These are phyloP conservation scores for Catajapyx aquilonaris DNA, from an alignment of 1,140 invertebrate genomes.

Conservation along the genomic window DNA sequence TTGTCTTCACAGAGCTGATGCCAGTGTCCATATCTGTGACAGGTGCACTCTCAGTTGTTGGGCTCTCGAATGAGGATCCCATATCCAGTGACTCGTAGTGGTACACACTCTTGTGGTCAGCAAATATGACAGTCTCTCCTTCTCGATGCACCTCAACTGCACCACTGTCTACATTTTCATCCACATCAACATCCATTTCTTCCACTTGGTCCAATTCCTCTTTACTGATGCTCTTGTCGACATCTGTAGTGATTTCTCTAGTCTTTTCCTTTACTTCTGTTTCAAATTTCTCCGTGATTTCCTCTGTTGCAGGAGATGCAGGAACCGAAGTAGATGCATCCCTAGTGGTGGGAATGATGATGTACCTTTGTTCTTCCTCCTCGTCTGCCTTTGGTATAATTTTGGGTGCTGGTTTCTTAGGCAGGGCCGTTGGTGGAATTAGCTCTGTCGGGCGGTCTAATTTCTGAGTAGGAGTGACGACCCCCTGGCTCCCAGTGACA, in stretches of 20 bases:
- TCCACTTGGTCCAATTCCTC: conserved; percentile 17
- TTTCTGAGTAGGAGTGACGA: not conserved
- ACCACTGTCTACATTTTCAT: no score
- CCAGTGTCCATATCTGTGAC: conserved; percentile 26
- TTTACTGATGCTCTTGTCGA: conserved; percentile 1
- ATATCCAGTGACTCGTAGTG: conserved; percentile 20
- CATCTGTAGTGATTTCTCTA: not conserved
- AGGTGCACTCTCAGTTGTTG: conserved; percentile 24
- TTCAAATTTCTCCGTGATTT: conserved; percentile 8
- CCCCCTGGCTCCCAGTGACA: conserved; percentile 9
- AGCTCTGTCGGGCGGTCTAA: not conserved
- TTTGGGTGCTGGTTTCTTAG: conserved; percentile 4
- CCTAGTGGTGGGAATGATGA: conserved; percentile 19
- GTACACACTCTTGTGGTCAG: conserved; percentile 24
- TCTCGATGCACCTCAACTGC: no score
- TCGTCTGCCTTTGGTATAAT: conserved; percentile 6
- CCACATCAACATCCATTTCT: no score
- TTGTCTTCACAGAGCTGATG: conserved; percentile 23
- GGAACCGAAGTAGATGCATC: no score
- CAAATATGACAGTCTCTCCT: conserved; percentile 25
- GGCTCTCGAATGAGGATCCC: conserved; percentile 17
- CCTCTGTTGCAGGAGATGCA: conserved; percentile 4
- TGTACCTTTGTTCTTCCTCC: conserved; percentile 10
- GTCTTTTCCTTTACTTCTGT: conserved; percentile 14
- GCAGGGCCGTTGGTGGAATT: not conserved